A percentile compares a stretch with the other conserved stretches of the same genome.
phyloP scores from a whole-genome alignment of 2,113 vertebrate species.

The Sinocyclocheilus rhinocerous region DNA sequence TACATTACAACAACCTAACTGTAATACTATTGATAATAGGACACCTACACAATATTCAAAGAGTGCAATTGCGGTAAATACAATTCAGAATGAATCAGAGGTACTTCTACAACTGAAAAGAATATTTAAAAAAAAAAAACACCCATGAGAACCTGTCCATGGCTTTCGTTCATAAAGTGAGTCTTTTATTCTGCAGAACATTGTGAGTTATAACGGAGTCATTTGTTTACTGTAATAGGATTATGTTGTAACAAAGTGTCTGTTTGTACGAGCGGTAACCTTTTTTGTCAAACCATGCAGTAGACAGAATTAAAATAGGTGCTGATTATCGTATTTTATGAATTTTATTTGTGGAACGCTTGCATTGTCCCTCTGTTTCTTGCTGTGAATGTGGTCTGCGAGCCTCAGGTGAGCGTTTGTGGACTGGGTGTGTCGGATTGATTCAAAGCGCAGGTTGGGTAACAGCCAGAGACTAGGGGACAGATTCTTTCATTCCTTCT shows the following conservation, averaged over 20 bases:
- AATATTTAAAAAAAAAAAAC: background rate
- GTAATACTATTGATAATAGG: background rate
- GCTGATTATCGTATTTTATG: background rate
- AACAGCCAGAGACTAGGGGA: conserved; percentile 8
- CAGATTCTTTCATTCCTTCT: conserved; percentile 5
- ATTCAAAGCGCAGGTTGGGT: background rate
- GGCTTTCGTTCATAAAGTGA: background rate
- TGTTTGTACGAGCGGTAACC: background rate
- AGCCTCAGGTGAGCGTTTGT: background rate
- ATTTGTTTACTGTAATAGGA: background rate
- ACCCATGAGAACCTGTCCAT: background rate
- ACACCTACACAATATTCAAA: background rate
- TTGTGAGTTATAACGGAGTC: conserved; percentile 17
- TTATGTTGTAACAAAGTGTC: background rate
- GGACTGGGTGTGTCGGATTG: conserved; percentile 1
- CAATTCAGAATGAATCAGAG: background rate
- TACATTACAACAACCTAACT: background rate
- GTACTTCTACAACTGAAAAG: background rate
- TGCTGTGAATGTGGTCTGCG: background rate
- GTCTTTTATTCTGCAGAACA: background rate
- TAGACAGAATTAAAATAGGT: background rate
- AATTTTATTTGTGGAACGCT: background rate
- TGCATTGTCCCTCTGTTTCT: background rate
- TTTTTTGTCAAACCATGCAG: background rate
- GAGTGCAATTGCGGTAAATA: background rate